These are phyloP conservation scores for Proctacanthus coquilletti DNA, from an alignment of 1,140 invertebrate species.

Conservation along the genomic window DNA sequence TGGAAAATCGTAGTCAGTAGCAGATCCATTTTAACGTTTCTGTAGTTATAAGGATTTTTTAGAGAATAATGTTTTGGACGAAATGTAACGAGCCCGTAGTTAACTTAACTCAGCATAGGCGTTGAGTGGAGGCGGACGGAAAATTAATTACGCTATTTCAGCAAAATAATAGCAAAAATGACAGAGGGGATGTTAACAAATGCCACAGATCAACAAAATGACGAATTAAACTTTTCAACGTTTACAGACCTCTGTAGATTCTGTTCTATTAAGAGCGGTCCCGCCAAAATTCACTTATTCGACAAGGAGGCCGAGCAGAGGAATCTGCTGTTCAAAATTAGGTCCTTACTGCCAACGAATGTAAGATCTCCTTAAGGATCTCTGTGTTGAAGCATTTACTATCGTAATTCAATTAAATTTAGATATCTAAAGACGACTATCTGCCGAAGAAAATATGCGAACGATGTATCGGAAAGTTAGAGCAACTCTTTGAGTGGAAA, in stretches of 20 bases:
- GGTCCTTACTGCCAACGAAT: conserved; percentile 43
- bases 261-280: conserved; percentile 46
- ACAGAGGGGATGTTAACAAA: conserved; percentile 3
- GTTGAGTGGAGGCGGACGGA: no score
- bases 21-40: no score
- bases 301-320: conserved; percentile 51
- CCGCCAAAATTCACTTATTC: conserved; percentile 45
- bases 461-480: conserved; percentile 42
- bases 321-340: conserved; percentile 49
- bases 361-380: no score
- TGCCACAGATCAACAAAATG: conserved; percentile 28
- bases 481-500: conserved; percentile 51
- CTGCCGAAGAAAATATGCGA: conserved; percentile 55
- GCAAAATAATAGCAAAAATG: no score
- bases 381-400: conserved; percentile 5
- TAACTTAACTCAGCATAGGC: no score
- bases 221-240: conserved; percentile 46
- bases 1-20: no score
- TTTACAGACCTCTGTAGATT: conserved; percentile 49
- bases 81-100: no score
- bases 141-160: no score
- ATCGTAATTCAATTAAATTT: conserved; percentile 9
- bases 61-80: no score
- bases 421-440: conserved; percentile 54
- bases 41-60: no score